Evolutionary conservation across 2,888 invertebrate genomes (phyloP), one percentile per base, ranked within the genome.

Genomic region (Platypus cylindrus): DNA sequence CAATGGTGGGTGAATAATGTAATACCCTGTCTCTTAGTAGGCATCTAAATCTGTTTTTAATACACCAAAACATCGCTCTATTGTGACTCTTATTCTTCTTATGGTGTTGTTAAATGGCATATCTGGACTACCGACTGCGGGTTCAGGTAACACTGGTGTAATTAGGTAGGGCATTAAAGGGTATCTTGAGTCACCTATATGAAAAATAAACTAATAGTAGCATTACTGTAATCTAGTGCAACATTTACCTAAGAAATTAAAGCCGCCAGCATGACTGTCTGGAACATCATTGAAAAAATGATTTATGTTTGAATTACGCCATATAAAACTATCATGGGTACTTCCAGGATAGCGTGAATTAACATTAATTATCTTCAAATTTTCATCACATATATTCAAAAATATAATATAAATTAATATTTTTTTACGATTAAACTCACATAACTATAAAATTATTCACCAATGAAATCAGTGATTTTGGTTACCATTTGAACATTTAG

Each of bases 31-130:
- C 39, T 25, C 40, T 40, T 22, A 35, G 17, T 12, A 42, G 29
- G 23, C 37, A 42, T 20, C 42, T 24, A 37, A 41, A 44, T 13
- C 44, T 22, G 5, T 20, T 38, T 44, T 44, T 20, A 44, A 22
- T 7, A 44, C n/a, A n/a, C 40, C 44, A 36, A 37, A 39, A 25
- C 41, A 41, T 12, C 36, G 18, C 26, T 42, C 41, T 12, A 44
- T 44, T 12, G 18, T 34, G n/a, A 24, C 22, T 29, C 41, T 34
- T 20, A 37, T 23, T 12, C 18, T 22, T 17, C 14, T 40, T 16
- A 34, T 30, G 3, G 23, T 12, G 11, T 18, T 35, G 15, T 40
- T 39, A 32, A 30, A 44, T 17, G 26, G 23, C 15, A 34, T 26
- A 25, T 44, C 33, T 7, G 38, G 36, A 23, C 33, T 36, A 36